phyloP scores from a whole-genome alignment of 2,797 vertebrate genomes.

The Argentina silus region DNA sequence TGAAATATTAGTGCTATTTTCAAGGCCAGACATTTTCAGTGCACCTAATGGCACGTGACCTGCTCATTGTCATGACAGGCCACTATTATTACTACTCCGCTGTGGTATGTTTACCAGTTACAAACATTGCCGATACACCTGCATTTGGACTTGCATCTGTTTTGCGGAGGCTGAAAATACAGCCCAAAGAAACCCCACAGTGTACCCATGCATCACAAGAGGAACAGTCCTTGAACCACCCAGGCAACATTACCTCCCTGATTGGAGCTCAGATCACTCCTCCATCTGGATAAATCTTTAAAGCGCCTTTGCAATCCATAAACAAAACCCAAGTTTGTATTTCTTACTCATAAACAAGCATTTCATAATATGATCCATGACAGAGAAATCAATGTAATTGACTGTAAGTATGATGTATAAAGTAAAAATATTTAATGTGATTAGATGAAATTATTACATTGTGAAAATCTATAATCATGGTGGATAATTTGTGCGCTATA shows the following conservation, averaged over 20 bases:
- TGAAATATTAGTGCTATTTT: too few relatives aligned
- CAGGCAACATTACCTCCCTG: slow-evolving; percentile 28
- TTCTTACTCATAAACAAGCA: slow-evolving; percentile 40
- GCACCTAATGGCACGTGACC: too few relatives aligned
- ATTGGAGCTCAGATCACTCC: slow-evolving; percentile 11
- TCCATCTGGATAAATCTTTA: slow-evolving; percentile 37
- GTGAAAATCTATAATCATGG: slow-evolving; percentile 43
- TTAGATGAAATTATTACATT: slow-evolving; percentile 40
- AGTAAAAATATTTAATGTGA: slow-evolving; percentile 35
- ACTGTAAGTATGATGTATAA: slow-evolving; percentile 36
- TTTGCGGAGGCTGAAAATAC: too few relatives aligned
- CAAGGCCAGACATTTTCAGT: too few relatives aligned
- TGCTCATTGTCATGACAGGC: too few relatives aligned
- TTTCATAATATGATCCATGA: slow-evolving; percentile 30
- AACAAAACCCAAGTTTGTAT: slow-evolving; percentile 43
- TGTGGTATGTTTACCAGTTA: too few relatives aligned
- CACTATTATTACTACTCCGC: too few relatives aligned
- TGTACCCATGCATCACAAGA: slow-evolving; percentile 3
- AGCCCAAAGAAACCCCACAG: not conserved
- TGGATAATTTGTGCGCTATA: not conserved
- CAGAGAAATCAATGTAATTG: slow-evolving; percentile 30
- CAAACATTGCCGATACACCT: too few relatives aligned
- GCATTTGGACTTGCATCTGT: too few relatives aligned
- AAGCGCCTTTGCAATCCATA: slow-evolving; percentile 41
- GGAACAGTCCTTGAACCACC: slow-evolving; percentile 17